Percentiles rank a stretch among this genome's conserved stretches.
These are phyloP conservation scores for Gasterosteus nipponicus DNA, from an alignment of 2,113 vertebrate genomes.

Conservation along the genomic window DNA sequence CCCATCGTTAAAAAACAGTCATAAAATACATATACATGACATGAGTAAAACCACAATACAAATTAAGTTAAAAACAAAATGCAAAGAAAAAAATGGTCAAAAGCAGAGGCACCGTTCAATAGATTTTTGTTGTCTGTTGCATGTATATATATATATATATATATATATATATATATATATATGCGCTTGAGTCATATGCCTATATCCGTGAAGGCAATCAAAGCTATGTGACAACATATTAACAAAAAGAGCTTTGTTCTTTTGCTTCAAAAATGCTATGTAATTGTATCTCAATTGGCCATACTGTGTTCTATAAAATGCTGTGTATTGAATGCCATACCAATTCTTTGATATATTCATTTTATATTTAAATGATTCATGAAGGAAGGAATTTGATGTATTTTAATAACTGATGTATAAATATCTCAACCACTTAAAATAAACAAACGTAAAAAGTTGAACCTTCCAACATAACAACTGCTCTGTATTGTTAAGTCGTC, in stretches of 20 bases:
- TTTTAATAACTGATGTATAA: not conserved
- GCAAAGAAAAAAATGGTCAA: no score
- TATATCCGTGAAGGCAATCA: no score
- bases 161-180: no score
- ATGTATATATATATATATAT: no score
- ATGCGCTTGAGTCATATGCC: no score
- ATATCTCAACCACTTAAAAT: not conserved
- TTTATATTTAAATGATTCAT: not conserved
- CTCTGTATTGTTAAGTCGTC: slow-evolving; percentile 2
- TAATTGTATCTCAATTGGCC: not conserved
- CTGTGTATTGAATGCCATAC: not conserved
- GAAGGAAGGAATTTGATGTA: not conserved
- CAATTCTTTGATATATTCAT: not conserved
- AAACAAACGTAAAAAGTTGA: not conserved
- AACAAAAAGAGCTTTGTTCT: not conserved
- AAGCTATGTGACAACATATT: no score
- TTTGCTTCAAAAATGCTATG: not conserved
- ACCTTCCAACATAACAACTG: not conserved
- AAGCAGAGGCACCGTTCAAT: no score
- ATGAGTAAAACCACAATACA: no score
- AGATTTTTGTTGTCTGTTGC: no score
- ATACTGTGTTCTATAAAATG: not conserved
- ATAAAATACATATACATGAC: no score
- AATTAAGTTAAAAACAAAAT: no score
- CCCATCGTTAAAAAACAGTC: no score